Conservation (phyloP, 2,888 invertebrate species). For the Nysson spinosus region DNA sequence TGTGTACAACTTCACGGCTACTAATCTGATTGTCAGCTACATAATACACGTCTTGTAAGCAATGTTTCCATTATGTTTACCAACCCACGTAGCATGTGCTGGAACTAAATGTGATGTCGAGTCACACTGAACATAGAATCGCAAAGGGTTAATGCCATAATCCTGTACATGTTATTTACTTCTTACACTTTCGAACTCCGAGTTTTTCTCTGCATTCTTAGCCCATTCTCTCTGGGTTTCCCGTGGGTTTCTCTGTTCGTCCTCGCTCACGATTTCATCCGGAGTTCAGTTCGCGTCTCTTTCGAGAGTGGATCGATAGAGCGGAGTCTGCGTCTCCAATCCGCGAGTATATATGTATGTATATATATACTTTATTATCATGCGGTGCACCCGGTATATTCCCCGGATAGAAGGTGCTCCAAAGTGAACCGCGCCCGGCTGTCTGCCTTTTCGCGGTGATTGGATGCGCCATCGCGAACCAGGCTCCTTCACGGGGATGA, state of each 20-base stretch:
- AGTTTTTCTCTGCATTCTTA: neutral
- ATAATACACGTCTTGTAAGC: no score
- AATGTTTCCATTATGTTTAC: no score
- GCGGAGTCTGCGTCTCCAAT: conserved; percentile 76
- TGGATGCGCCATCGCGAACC: no score
- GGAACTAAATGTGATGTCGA: no score
- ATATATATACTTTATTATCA: conserved; percentile 61
- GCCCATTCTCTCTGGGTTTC: conserved; percentile 22
- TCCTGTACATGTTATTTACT: no score
- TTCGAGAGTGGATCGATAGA: conserved; percentile 72
- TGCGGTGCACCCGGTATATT: conserved; percentile 63
- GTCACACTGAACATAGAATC: no score
- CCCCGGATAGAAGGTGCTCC: conserved; percentile 52
- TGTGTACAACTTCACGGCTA: no score
- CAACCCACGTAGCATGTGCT: no score
- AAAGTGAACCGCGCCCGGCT: conserved; percentile 36
- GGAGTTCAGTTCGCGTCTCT: conserved; percentile 48
- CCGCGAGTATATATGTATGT: conserved; percentile 54
- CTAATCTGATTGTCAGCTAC: no score
- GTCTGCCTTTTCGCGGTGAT: neutral
- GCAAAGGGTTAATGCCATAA: no score
- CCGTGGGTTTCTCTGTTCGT: conserved; percentile 49
- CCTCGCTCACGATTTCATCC: conserved; percentile 44
- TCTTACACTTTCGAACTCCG: neutral
- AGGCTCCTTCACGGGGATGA: no score